phyloP scores from a whole-genome alignment of 2,113 vertebrate genomes.

The Rousettus leschenaultii region DNA sequence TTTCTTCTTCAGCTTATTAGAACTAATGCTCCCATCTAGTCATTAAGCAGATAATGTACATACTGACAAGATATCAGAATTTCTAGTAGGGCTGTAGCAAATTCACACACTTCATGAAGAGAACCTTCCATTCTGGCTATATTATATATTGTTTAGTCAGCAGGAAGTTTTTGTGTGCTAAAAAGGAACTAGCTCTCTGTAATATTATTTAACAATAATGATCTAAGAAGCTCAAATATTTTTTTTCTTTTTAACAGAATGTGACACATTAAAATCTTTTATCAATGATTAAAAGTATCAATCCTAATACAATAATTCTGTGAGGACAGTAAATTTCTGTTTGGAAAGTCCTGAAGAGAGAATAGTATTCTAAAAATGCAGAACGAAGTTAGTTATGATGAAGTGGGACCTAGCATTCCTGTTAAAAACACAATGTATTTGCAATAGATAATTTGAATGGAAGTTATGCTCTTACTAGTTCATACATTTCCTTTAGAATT shows the following conservation, averaged over 20 bases:
- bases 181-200: background rate
- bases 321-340: background rate
- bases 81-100: background rate
- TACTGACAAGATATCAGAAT: background rate
- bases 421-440: background rate
- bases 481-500: background rate
- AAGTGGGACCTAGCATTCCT: background rate
- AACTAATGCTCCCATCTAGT: background rate
- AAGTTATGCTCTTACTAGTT: background rate
- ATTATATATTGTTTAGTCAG: background rate
- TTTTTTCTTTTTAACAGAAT: background rate
- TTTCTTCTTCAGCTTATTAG: background rate
- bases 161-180: background rate
- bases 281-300: background rate
- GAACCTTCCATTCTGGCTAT: background rate
- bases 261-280: background rate
- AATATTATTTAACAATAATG: background rate
- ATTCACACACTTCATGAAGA: background rate
- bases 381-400: background rate
- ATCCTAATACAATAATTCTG: background rate
- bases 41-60: conserved; percentile 12
- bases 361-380: background rate
- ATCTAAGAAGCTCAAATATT: background rate
- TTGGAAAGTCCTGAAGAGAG: background rate
- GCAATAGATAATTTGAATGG: background rate